Evolutionary conservation across 2,113 vertebrate genomes (phyloP).

Genomic region (Ophthalmolycus amberensis): DNA sequence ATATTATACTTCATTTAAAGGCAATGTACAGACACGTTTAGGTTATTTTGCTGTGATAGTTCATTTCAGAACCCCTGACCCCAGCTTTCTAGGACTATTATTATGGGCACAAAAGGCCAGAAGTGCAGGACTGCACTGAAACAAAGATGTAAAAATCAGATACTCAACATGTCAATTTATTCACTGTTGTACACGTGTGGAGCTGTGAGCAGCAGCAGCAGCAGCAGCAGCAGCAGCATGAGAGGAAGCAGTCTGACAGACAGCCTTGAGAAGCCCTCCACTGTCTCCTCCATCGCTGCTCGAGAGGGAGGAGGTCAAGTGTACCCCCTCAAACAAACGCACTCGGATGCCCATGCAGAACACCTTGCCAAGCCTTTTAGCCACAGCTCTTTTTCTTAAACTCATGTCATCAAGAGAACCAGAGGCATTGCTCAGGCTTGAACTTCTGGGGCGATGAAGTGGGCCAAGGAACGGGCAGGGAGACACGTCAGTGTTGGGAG

Average conservation of each 20-base stretch:
- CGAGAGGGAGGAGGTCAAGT: slow-evolving; percentile 84
- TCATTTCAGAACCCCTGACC: not conserved
- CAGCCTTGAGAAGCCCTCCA: slow-evolving; percentile 81
- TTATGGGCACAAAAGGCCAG: slow-evolving; percentile 1
- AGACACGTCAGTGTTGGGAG: slow-evolving; percentile 34
- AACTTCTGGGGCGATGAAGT: slow-evolving; percentile 42
- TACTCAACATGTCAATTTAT: slow-evolving; percentile 18
- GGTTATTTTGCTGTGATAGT: not conserved
- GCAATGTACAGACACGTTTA: not conserved
- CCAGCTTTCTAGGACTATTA: not conserved
- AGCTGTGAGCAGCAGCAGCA: slow-evolving; percentile 12
- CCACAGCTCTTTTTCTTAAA: slow-evolving; percentile 74
- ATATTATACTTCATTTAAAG: not conserved
- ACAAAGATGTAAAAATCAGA: slow-evolving; percentile 41
- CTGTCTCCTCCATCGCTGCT: slow-evolving; percentile 77
- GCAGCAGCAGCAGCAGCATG: slow-evolving; percentile 16
- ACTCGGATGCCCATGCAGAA: slow-evolving; percentile 82
- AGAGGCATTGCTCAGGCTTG: slow-evolving; percentile 52
- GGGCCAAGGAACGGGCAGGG: slow-evolving; percentile 11
- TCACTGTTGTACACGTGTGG: slow-evolving; percentile 8
- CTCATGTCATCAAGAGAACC: slow-evolving; percentile 67
- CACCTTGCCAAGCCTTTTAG: slow-evolving; percentile 78
- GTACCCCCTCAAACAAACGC: slow-evolving; percentile 79
- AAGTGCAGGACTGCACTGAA: slow-evolving; percentile 3
- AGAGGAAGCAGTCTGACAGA: slow-evolving; percentile 70